Evolutionary conservation across 2,797 vertebrate species (phyloP).

Genomic region (Crossoptilon crossoptilon): DNA sequence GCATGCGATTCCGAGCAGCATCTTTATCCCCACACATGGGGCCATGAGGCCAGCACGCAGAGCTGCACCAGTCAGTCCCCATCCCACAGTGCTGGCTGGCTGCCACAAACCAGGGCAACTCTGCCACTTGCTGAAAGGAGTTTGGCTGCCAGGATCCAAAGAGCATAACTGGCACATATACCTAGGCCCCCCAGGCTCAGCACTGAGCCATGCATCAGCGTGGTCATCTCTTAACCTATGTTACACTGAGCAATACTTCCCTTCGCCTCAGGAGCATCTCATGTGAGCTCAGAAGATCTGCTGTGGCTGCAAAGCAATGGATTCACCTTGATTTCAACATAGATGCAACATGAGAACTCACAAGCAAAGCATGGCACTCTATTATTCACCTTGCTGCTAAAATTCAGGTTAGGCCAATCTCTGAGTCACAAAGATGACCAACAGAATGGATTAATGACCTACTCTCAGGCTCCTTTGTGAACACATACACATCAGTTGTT

Average conservation of each 20-base stretch:
- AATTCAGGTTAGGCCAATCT: background rate
- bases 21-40: background rate
- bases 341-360: background rate
- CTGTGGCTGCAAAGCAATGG: background rate
- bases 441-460: background rate
- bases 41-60: background rate
- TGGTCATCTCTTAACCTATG: background rate
- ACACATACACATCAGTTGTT: background rate
- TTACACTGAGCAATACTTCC: background rate
- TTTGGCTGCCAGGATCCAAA: background rate
- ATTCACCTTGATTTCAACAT: background rate
- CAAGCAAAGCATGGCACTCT: background rate
- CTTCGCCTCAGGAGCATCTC: background rate
- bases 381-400: background rate
- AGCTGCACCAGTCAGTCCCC: background rate
- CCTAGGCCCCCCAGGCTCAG: background rate
- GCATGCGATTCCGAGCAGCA: fast-evolving
- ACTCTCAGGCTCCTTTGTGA: background rate
- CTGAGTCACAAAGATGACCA: background rate
- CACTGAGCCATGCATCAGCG: background rate
- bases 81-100: background rate
- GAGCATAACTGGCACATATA: background rate
- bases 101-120: fast-evolving
- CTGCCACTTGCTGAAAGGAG: background rate
- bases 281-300: background rate